These are phyloP conservation scores for Cisticola juncidis DNA, from an alignment of 2,113 vertebrate species.

Conservation along the genomic window DNA sequence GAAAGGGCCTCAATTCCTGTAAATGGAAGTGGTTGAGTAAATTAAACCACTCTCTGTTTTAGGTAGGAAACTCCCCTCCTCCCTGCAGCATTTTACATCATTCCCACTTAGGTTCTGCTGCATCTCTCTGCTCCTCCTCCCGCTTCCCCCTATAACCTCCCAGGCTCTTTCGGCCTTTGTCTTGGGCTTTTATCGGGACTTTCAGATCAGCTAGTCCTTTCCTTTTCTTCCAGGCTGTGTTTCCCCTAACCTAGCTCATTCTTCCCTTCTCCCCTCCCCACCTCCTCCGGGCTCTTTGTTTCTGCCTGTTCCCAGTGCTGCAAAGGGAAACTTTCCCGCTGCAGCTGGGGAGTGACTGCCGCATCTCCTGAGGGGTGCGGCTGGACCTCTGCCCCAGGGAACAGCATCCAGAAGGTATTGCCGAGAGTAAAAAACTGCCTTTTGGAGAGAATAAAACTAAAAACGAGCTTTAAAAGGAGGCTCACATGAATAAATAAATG, in stretches of 20 bases:
- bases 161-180: conserved; percentile 19
- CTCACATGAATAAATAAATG: background rate
- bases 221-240: conserved; percentile 27
- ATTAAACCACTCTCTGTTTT: background rate
- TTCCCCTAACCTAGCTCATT: conserved; percentile 37
- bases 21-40: background rate
- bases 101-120: conserved; percentile 2
- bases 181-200: conserved; percentile 11
- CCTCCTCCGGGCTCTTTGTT: background rate
- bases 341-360: background rate
- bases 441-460: background rate
- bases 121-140: conserved; percentile 37
- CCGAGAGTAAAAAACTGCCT: background rate
- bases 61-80: conserved; percentile 47
- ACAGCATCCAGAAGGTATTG: background rate
- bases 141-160: conserved; percentile 22
- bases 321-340: background rate
- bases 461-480: background rate
- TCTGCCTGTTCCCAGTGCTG: background rate
- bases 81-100: background rate
- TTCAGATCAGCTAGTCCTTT: conserved; percentile 44
- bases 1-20: background rate
- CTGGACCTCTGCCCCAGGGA: background rate
- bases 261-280: background rate
- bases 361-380: background rate